A percentile compares a stretch with the other conserved stretches of the same genome.
Conservation (phyloP, 2,888 invertebrate genomes). For the Hyles lineata region DNA sequence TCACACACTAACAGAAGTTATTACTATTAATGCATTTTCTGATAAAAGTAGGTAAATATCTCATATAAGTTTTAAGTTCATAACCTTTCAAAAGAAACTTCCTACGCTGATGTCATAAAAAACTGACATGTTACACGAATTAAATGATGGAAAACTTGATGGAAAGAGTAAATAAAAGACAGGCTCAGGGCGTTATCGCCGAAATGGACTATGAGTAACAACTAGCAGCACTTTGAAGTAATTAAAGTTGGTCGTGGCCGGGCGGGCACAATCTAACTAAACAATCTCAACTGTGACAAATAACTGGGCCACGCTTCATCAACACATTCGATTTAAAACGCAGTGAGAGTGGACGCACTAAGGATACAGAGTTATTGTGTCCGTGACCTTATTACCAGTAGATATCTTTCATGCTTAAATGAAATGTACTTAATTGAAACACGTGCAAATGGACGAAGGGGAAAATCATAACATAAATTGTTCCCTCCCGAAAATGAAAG, state of each 20-base stretch:
- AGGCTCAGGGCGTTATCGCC: conserved; percentile 45
- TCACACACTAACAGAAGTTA: too few relatives aligned
- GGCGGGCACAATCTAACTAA: conserved; percentile 48
- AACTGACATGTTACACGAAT: conserved; percentile 43
- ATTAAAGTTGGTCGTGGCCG: conserved; percentile 56
- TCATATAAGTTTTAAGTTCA: too few relatives aligned
- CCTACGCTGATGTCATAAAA: background rate
- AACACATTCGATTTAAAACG: background rate
- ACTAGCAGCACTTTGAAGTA: conserved; percentile 54
- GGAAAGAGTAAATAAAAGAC: conserved; percentile 43
- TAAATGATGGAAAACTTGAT: conserved; percentile 41
- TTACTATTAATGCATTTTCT: too few relatives aligned
- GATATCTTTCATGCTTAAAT: too few relatives aligned
- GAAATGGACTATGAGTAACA: conserved; percentile 46
- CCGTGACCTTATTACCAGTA: background rate
- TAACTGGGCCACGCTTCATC: conserved; percentile 27
- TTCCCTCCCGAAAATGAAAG: background rate
- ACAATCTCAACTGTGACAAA: conserved; percentile 58
- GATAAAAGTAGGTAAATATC: too few relatives aligned
- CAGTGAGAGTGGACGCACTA: background rate
- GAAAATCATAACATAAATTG: background rate
- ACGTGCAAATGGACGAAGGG: too few relatives aligned
- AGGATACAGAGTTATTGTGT: background rate
- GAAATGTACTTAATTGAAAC: too few relatives aligned
- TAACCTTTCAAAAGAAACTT: too few relatives aligned